Evolutionary conservation across 1,140 invertebrate genomes (phyloP).

Genomic region (Lethrus apterus): DNA sequence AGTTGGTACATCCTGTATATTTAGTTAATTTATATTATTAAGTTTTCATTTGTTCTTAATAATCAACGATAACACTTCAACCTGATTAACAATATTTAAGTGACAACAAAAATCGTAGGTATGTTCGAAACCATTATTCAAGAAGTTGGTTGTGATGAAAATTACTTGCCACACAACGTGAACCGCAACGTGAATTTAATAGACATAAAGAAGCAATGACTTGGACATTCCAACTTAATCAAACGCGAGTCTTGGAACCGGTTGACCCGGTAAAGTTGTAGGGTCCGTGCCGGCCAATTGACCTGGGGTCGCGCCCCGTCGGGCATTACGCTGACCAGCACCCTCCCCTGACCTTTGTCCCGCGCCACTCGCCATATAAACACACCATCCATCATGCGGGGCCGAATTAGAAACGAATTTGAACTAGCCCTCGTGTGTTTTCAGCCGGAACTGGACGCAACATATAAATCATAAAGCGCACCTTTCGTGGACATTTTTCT

Average conservation of each 20-base stretch:
- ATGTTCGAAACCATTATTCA: too few relatives aligned
- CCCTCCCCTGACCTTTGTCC: conserved; percentile 42
- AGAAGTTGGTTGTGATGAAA: too few relatives aligned
- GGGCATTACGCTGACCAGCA: too few relatives aligned
- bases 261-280: neutral
- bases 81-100: too few relatives aligned
- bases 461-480: conserved; percentile 17
- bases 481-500: too few relatives aligned
- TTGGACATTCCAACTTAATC: conserved; percentile 23
- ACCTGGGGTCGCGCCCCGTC: conserved; percentile 38
- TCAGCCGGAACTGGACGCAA: conserved; percentile 22
- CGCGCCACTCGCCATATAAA: conserved; percentile 42
- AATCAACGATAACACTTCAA: too few relatives aligned
- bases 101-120: too few relatives aligned
- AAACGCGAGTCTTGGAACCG: conserved; percentile 9
- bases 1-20: too few relatives aligned
- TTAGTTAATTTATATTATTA: too few relatives aligned
- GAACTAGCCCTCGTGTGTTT: conserved; percentile 23
- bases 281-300: conserved; percentile 36
- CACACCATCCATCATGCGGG: conserved; percentile 39
- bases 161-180: too few relatives aligned
- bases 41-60: too few relatives aligned
- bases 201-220: conserved; percentile 16
- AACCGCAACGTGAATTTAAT: too few relatives aligned
- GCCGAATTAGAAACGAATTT: conserved; percentile 39